These are phyloP conservation scores for Cephalotes varians DNA, from an alignment of 2,888 invertebrate genomes.

Conservation along the genomic window DNA sequence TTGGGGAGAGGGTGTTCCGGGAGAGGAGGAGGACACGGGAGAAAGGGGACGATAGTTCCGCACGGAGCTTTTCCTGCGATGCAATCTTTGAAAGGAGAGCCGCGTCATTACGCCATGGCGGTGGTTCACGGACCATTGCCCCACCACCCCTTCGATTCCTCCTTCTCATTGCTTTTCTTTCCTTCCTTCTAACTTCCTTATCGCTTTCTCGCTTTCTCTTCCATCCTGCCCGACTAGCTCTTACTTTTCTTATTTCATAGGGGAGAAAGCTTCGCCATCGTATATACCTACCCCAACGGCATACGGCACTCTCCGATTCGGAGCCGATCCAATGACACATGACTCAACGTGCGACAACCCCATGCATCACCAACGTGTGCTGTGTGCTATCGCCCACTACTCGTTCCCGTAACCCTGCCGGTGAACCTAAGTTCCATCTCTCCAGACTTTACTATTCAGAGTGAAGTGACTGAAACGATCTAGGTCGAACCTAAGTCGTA, in stretches of 20 bases:
- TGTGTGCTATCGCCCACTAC: slow-evolving; percentile 55
- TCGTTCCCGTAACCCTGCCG: slow-evolving; percentile 46
- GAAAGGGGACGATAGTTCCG: slow-evolving; percentile 69
- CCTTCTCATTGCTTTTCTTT: slow-evolving; percentile 74
- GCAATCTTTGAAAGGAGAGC: slow-evolving; percentile 86
- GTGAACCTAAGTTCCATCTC: slow-evolving; percentile 46
- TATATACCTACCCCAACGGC: slow-evolving; percentile 68
- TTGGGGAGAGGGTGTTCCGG: slow-evolving; percentile 59
- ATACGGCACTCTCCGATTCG: slow-evolving; percentile 80
- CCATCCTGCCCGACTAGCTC: slow-evolving; percentile 69
- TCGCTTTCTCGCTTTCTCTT: slow-evolving; percentile 69
- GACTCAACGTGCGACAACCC: slow-evolving; percentile 82
- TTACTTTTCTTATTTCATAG: slow-evolving; percentile 67
- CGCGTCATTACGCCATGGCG: slow-evolving; percentile 85
- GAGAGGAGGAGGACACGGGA: slow-evolving; percentile 59
- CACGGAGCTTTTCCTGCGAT: slow-evolving; percentile 84
- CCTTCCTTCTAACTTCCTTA: slow-evolving; percentile 60
- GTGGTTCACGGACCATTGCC: slow-evolving; percentile 85
- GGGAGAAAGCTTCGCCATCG: slow-evolving; percentile 54
- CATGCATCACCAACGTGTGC: slow-evolving; percentile 75
- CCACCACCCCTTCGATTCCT: slow-evolving; percentile 75
- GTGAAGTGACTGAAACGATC: slow-evolving; percentile 10
- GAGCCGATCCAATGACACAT: slow-evolving; percentile 83
- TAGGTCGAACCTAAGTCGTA: slow-evolving; percentile 2
- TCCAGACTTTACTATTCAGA: slow-evolving; percentile 34